A percentile compares a stretch with the other conserved stretches of the same genome.
These are phyloP conservation scores for Acronicta alni DNA, from an alignment of 2,888 invertebrate species.

Conservation along the genomic window DNA sequence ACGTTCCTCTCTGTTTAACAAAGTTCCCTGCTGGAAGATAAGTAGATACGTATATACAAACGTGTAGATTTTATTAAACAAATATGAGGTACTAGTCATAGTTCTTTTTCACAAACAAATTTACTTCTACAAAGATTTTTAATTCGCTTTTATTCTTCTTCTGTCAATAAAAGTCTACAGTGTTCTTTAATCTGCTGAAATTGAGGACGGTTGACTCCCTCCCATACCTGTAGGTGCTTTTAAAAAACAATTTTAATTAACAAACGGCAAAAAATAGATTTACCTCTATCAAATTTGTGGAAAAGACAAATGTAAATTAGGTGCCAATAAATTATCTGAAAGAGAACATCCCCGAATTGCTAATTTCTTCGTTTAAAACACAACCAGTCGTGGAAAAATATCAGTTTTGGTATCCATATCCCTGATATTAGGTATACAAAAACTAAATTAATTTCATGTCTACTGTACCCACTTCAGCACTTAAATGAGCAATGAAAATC, in stretches of 20 bases:
- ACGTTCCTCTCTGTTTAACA: slow-evolving; percentile 54
- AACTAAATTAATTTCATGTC: too few relatives aligned
- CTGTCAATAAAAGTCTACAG: slow-evolving; percentile 7
- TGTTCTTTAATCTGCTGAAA: slow-evolving; percentile 26
- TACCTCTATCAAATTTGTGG: too few relatives aligned
- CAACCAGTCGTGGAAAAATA: too few relatives aligned
- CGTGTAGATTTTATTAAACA: slow-evolving; percentile 39
- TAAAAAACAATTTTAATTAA: slow-evolving; percentile 11
- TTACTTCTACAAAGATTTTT: slow-evolving; percentile 20
- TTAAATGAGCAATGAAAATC: slow-evolving; percentile 8
- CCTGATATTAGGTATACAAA: too few relatives aligned
- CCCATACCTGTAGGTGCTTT: slow-evolving; percentile 6
- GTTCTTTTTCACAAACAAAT: slow-evolving; percentile 17
- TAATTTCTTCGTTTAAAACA: too few relatives aligned
- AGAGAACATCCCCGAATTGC: too few relatives aligned
- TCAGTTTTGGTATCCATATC: too few relatives aligned
- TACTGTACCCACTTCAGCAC: not conserved
- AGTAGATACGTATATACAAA: slow-evolving; percentile 39
- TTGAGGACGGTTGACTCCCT: slow-evolving; percentile 4
- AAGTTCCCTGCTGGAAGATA: slow-evolving; percentile 54
- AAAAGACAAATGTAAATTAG: too few relatives aligned
- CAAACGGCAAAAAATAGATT: too few relatives aligned
- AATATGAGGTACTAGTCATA: slow-evolving; percentile 12
- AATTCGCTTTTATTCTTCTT: slow-evolving; percentile 18
- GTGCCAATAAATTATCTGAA: too few relatives aligned